Evolutionary conservation across 2,888 invertebrate species (phyloP), one percentile per base, ranked within the genome.

Genomic region (Dusona sp.): DNA sequence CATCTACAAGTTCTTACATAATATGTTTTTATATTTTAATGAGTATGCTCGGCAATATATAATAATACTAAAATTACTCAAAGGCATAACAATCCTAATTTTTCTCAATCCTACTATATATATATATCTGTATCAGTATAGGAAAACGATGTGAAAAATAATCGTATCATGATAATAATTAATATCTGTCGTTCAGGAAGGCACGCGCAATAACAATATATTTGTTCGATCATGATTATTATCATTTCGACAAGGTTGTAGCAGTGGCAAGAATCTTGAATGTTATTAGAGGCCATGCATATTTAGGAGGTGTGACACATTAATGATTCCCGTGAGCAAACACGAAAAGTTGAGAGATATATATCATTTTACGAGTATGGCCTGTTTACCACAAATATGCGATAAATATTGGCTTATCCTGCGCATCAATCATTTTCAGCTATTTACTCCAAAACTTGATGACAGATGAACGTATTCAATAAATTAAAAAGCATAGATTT

Each of bases 181-280:
- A 54, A 75, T 65, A 65, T 65, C 16, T 51, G 42, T 36, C 6
- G 22, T 36, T 72, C 61, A n/a, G 48, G 79, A 79, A 61, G 25
- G 11, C 48, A 70, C 42, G 51, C 54, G 42, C 75, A 83, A 61
- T 48, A 57, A 79, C 65, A 54, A 67, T 64, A 61, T 61, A 25
- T 73, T 82, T 64, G 68, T 74, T 70, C 82, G 73, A 77, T 73
- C 74, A 82, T 54, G 79, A 75, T 83, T 45, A 79, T 75, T 33
- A 68, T 74, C 48, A 42, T 74, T 79, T 74, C 64, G 51, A 65
- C 51, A 74, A 82, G 74, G 68, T 74, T 64, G 54, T 75, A 70
- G 51, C 42, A 36, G 51, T 48, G 38, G 25, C 72, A 45, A 61
- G 45, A 57, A n/a, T 38, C 42, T 79, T 82, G 72, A 77, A 61